Evolutionary conservation across 1,140 invertebrate genomes (phyloP).

Genomic region (Trissolcus basalis): DNA sequence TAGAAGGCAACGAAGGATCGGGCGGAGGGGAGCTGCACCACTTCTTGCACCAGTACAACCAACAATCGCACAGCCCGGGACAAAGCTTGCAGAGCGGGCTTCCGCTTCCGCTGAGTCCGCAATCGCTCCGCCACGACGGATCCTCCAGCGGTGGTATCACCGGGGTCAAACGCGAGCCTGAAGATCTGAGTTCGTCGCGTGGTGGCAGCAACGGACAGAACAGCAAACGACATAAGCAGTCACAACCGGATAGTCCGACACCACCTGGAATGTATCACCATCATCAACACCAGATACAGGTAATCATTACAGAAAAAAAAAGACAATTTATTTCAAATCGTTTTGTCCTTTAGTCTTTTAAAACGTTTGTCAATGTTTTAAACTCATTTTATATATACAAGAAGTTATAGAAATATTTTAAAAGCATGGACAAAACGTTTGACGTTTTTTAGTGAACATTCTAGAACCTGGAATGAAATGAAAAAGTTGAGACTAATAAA

Average conservation of each 20-base stretch:
- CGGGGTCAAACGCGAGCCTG: slow-evolving; percentile 81
- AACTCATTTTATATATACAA: no score
- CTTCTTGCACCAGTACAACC: slow-evolving; percentile 80
- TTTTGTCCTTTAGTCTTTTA: no score
- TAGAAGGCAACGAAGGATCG: slow-evolving; percentile 76
- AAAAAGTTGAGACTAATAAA: no score
- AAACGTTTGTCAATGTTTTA: no score
- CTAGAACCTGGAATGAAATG: no score
- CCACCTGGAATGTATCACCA: slow-evolving; percentile 79
- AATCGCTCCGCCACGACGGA: slow-evolving; percentile 72
- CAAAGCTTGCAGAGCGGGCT: slow-evolving; percentile 71
- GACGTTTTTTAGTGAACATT: no score
- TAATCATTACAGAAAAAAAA: no score
- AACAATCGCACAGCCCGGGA: slow-evolving; percentile 77
- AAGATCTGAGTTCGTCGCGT: slow-evolving; percentile 79
- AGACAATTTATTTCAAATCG: no score
- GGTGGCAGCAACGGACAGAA: slow-evolving; percentile 75
- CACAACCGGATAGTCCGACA: slow-evolving; percentile 75
- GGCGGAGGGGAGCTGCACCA: slow-evolving; percentile 77
- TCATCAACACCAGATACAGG: slow-evolving; percentile 75
- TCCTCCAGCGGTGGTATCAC: slow-evolving; percentile 69
- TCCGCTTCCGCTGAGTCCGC: slow-evolving; percentile 73
- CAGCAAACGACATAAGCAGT: slow-evolving; percentile 73
- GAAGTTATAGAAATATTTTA: no score
- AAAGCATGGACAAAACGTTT: no score